Conservation (phyloP, 1,140 invertebrate genomes). For the Papilio glaucus region DNA sequence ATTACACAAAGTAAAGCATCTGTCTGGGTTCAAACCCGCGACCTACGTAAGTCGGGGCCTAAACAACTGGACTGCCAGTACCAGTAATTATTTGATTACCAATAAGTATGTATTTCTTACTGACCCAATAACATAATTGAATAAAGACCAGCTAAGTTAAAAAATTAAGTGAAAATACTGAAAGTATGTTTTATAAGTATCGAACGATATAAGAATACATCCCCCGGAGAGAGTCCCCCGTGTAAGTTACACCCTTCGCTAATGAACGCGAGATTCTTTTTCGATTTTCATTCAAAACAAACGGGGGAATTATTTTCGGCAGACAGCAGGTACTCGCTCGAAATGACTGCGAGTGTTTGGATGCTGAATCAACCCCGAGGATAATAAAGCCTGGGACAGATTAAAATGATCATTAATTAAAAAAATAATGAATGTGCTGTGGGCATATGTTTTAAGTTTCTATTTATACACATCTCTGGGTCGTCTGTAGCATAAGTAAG, state of each 20-base stretch:
- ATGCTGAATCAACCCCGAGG: slow-evolving; percentile 22
- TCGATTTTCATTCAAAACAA: slow-evolving; percentile 77
- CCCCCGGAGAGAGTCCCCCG: slow-evolving; percentile 51
- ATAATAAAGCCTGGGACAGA: slow-evolving; percentile 30
- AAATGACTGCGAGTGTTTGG: slow-evolving; percentile 43
- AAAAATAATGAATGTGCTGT: slow-evolving; percentile 28
- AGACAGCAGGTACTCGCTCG: slow-evolving; percentile 58
- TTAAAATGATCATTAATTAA: slow-evolving; percentile 37
- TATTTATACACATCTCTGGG: neutral
- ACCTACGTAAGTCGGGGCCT: no score
- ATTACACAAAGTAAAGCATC: no score
- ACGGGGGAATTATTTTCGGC: slow-evolving; percentile 71
- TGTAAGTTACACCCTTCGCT: slow-evolving; percentile 75
- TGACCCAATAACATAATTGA: no score
- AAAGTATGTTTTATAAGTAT: slow-evolving; percentile 39
- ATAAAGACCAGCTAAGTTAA: no score
- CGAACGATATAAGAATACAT: slow-evolving; percentile 49
- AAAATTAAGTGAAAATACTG: neutral
- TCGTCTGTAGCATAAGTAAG: no score
- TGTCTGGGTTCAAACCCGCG: no score
- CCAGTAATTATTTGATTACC: no score
- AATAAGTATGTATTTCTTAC: no score
- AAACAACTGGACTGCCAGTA: no score
- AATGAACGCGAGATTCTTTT: slow-evolving; percentile 77
- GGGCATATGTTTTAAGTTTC: slow-evolving; percentile 6